phyloP scores from a whole-genome alignment of 2,113 vertebrate species.

The Gallinago jamesoni region DNA sequence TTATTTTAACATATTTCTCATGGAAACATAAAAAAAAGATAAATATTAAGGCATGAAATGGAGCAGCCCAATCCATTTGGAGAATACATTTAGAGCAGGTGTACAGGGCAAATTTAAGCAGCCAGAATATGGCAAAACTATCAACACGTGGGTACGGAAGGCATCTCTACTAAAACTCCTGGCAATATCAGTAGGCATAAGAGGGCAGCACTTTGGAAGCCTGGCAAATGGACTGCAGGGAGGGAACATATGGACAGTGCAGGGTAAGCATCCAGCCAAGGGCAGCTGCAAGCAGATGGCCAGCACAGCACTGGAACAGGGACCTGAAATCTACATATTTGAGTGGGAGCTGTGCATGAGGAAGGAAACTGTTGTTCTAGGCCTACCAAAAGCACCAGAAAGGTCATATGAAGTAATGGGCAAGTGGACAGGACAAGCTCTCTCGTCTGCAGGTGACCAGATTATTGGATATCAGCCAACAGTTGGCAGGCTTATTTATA shows the following conservation, averaged over 20 bases:
- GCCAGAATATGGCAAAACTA: neutral
- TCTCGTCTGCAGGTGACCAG: neutral
- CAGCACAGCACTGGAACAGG: neutral
- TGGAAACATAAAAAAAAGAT: constrained; percentile 16
- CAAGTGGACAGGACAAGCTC: neutral
- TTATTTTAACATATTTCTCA: constrained; percentile 59
- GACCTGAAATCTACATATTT: neutral
- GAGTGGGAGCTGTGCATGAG: neutral
- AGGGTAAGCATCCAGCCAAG: neutral
- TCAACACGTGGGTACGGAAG: neutral
- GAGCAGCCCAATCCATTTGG: constrained; percentile 8
- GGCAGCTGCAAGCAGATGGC: neutral
- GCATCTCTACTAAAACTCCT: neutral
- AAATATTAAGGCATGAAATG: constrained; percentile 3
- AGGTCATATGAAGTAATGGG: neutral
- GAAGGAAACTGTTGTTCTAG: neutral
- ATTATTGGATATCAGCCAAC: neutral
- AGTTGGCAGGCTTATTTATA: neutral
- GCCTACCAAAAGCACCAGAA: neutral
- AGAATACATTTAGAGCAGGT: constrained; percentile 59
- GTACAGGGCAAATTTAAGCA: constrained; percentile 7
- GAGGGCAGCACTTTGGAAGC: neutral
- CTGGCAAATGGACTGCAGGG: neutral
- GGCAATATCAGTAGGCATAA: neutral
- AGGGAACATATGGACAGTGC: neutral